Evolutionary conservation across 2,797 vertebrate species (phyloP), one percentile per base, ranked within the genome.

Genomic region (Danio albolineatus): DNA sequence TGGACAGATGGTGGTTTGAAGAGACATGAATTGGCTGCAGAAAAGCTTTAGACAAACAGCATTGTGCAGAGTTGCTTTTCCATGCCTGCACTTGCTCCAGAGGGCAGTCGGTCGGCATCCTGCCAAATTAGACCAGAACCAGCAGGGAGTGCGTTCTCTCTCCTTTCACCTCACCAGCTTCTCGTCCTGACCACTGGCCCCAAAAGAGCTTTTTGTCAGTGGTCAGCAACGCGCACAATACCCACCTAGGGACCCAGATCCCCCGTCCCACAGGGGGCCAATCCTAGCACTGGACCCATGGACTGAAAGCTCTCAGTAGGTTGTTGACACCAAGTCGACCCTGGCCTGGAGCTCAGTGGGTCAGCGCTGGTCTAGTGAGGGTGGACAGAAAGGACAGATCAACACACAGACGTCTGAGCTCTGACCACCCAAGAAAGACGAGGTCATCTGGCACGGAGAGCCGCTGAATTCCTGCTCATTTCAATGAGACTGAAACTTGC

Each of bases 1-100:
- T 91, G 88, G 88, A 83, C 93, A 92, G 92, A 92, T 92, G 92
- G 85, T 65, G 90, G 81, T 86, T 87, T 85, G 89, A 91, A 28
- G 88, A 89, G 86, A 12, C 62, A 82, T 84, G 83, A 87, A 90
- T 88, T 89, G 89, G 87, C 89, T 87, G 88, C 85, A 85, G 88
- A 90, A 92, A 93, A 92, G 90, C 88, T 90, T 89, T 92, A 88
- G 85, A 90, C 91, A 93, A 93, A 94, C 92, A 93, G 91, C 91
- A 92, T 93, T 93, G 90, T 93, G 92, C 87, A 86, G 86, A 82
- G 84, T 64, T 81, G 82, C 84, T 10, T 64, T 84, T 86, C 87
- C 88, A 89, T 92, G 91, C 89, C 90, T 82, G 82, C 76, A 54
- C 41, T 17, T 53, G 84, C 81, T 87, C 88, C 89, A 89, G 89